Conservation (phyloP, 2,797 vertebrate species). For the Enteromius thamalakanensis region DNA sequence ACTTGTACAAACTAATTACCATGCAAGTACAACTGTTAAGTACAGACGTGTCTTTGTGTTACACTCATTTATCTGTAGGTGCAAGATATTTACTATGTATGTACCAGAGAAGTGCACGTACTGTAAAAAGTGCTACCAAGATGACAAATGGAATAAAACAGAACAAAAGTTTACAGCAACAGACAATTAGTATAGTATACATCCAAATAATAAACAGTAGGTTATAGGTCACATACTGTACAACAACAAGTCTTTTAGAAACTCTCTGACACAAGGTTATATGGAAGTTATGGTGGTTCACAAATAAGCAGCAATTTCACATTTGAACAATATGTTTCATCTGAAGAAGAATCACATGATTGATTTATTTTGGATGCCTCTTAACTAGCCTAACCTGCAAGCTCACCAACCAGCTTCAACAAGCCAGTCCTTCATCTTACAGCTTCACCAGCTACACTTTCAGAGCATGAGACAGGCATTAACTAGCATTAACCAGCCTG, state of each 20-base stretch:
- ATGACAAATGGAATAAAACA: neutral
- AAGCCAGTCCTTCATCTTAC: neutral
- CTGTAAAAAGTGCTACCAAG: too few species aligned
- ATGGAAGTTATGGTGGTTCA: neutral
- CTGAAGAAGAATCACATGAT: neutral
- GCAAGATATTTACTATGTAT: too few species aligned
- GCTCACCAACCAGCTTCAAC: neutral
- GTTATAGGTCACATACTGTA: neutral
- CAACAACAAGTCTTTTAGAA: neutral
- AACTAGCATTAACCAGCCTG: conserved; percentile 26
- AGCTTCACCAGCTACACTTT: neutral
- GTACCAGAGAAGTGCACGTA: too few species aligned
- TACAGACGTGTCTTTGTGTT: too few species aligned
- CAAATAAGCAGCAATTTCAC: neutral
- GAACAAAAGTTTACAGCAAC: neutral
- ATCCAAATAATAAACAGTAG: neutral
- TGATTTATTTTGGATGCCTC: neutral
- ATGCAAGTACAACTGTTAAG: too few species aligned
- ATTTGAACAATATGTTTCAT: neutral
- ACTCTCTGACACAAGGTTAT: neutral
- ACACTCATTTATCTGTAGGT: too few species aligned
- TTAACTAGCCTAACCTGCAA: neutral
- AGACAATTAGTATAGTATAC: neutral
- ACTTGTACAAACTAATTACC: too few species aligned
- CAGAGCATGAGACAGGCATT: neutral